Conservation (phyloP, 2,888 invertebrate species). For the Thysanoteuthis rhombus region DNA sequence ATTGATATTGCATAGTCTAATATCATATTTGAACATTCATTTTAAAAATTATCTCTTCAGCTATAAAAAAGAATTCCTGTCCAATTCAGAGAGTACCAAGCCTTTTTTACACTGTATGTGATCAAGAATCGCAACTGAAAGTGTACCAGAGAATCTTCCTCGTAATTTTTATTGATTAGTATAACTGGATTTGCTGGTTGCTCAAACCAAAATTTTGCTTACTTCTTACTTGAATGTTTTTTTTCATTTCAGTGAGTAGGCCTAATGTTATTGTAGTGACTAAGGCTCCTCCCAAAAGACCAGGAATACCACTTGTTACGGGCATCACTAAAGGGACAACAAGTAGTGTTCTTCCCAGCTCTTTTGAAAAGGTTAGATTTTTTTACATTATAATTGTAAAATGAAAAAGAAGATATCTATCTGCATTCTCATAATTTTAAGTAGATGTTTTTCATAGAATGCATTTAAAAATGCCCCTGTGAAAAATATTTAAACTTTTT, state of each 20-base stretch:
- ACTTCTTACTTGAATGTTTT: background rate
- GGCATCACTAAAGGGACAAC: slow-evolving; percentile 34
- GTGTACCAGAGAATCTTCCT: background rate
- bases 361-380: slow-evolving; percentile 60
- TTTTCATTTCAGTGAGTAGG: slow-evolving; percentile 51
- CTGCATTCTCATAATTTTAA: too few relatives aligned
- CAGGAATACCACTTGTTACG: slow-evolving; percentile 38
- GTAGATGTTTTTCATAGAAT: too few relatives aligned
- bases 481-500: too few relatives aligned
- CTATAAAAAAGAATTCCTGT: too few relatives aligned
- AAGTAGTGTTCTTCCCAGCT: slow-evolving; percentile 38
- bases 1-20: too few relatives aligned
- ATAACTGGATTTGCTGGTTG: background rate
- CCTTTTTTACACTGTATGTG: background rate
- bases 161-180: background rate
- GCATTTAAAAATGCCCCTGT: too few relatives aligned
- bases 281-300: slow-evolving; percentile 57
- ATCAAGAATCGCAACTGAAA: background rate
- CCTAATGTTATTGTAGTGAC: slow-evolving; percentile 66
- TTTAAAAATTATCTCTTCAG: too few relatives aligned
- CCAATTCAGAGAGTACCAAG: too few relatives aligned
- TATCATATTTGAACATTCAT: too few relatives aligned
- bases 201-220: background rate
- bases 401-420: too few relatives aligned
- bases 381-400: too few relatives aligned